A percentile compares a stretch with the other conserved stretches of the same genome.
Evolutionary conservation across 2,888 invertebrate species (phyloP).

Genomic region (Machimus rusticus): DNA sequence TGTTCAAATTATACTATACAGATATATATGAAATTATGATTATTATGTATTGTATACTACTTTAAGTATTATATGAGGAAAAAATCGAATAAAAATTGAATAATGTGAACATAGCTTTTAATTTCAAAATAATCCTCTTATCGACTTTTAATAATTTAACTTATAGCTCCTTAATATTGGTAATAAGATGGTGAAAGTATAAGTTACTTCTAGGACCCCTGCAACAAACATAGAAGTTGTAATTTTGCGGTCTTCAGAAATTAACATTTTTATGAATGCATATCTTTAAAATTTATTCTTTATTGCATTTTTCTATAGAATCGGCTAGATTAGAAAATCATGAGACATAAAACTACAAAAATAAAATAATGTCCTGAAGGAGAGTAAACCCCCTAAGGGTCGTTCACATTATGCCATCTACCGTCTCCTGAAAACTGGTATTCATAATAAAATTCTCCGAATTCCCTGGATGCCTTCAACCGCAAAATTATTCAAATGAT

Average conservation of each 20-base stretch:
- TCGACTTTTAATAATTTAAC: no score
- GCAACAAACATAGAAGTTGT: no score
- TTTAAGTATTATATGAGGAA: constrained; percentile 21
- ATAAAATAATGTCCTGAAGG: background rate
- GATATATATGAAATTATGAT: constrained; percentile 19
- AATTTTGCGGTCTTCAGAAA: no score
- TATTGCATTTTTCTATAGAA: background rate
- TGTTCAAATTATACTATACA: constrained; percentile 38
- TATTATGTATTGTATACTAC: constrained; percentile 26
- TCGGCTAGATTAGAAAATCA: background rate
- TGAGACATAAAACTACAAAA: background rate
- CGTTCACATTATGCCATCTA: background rate
- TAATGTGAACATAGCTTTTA: background rate
- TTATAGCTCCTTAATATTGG: no score
- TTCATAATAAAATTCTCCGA: background rate
- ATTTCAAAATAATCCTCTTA: background rate
- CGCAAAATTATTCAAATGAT: background rate
- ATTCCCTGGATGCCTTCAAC: background rate
- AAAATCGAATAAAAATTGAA: constrained; percentile 29
- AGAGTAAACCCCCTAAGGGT: background rate
- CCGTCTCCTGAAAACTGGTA: background rate
- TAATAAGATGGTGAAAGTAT: no score
- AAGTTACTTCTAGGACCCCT: no score
- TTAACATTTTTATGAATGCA: no score
- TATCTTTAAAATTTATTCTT: no score